These are phyloP conservation scores for Conops quadrifasciatus DNA, from an alignment of 2,888 invertebrate species.

Conservation along the genomic window DNA sequence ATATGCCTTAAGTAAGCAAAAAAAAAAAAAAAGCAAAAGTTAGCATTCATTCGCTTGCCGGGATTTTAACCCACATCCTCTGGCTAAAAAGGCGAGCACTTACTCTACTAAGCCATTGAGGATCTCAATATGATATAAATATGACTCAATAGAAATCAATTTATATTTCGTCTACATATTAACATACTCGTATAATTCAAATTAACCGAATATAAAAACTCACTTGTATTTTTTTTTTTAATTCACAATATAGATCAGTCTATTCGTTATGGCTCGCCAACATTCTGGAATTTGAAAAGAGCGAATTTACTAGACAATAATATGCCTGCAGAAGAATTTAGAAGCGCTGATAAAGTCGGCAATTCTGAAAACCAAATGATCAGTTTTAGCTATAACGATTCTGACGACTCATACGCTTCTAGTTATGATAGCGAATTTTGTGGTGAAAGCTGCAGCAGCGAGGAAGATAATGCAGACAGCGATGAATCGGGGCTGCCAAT, in stretches of 20 bases:
- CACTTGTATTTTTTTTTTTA: background rate
- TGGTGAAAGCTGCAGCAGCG: slow-evolving; percentile 65
- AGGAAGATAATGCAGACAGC: slow-evolving; percentile 58
- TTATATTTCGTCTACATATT: no score
- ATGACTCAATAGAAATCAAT: no score
- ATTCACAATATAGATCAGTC: slow-evolving; percentile 58
- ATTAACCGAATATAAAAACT: background rate
- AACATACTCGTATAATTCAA: no score
- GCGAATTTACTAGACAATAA: slow-evolving; percentile 35
- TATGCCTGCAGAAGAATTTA: slow-evolving; percentile 4
- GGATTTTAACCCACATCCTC: no score
- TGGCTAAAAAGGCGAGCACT: no score
- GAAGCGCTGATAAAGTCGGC: slow-evolving; percentile 21
- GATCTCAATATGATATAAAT: no score
- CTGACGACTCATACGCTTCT: slow-evolving; percentile 69
- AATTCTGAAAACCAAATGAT: slow-evolving; percentile 14
- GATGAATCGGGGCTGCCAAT: slow-evolving; percentile 71
- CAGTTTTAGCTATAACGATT: slow-evolving; percentile 55
- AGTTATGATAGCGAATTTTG: slow-evolving; percentile 63
- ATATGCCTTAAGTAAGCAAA: no score
- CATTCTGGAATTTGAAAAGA: slow-evolving; percentile 61
- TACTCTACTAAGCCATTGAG: no score
- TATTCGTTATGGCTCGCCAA: slow-evolving; percentile 64
- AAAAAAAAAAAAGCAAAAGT: no score
- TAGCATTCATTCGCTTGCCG: no score